phyloP scores from a whole-genome alignment of 2,113 vertebrate species.

The Sakesphorus luctuosus region DNA sequence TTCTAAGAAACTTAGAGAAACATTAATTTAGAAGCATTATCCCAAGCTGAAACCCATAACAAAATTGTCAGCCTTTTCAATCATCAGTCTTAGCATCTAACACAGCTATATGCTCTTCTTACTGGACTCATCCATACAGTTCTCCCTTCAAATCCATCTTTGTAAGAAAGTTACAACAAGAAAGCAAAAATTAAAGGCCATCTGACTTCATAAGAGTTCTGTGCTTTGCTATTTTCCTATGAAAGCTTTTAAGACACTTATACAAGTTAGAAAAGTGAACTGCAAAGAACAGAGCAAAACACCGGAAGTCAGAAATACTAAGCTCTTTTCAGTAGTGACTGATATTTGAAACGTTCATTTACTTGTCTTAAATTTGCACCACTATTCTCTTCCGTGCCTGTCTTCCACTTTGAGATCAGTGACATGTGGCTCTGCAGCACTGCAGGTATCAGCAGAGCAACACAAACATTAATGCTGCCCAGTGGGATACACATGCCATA shows the following conservation, averaged over 20 bases:
- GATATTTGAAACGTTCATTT: not conserved
- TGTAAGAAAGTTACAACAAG: not conserved
- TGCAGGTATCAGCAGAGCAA: not conserved
- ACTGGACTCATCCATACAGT: not conserved
- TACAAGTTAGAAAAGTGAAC: not conserved
- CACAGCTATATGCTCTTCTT: not conserved
- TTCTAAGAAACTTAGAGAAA: not conserved
- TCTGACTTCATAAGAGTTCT: not conserved
- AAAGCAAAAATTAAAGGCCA: not conserved
- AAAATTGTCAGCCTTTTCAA: not conserved
- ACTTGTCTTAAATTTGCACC: not conserved
- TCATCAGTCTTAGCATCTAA: not conserved
- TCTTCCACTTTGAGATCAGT: not conserved
- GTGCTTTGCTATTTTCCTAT: not conserved
- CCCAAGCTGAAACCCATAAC: not conserved
- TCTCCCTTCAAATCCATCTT: not conserved
- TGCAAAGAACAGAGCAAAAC: not conserved
- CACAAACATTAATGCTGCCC: not conserved
- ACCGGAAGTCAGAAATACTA: not conserved
- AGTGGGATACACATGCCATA: not conserved
- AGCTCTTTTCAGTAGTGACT: rapidly evolving
- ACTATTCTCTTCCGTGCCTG: not conserved
- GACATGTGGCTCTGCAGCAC: not conserved
- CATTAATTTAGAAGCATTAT: not conserved
- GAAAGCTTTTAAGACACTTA: not conserved